phyloP scores from a whole-genome alignment of 2,113 vertebrate species.

The human region DNA sequence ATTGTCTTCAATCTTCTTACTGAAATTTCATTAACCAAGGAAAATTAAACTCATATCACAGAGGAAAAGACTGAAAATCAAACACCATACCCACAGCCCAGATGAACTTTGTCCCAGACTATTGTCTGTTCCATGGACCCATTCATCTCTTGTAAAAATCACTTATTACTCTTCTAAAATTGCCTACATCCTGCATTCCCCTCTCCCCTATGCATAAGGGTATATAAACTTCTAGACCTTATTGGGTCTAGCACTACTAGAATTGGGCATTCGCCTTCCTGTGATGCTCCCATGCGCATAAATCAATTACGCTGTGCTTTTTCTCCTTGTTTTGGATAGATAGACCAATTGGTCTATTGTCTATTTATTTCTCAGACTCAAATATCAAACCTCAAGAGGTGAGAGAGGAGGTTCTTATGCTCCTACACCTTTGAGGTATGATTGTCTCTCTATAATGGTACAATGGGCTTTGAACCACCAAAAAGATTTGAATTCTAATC shows the following conservation, averaged over 20 bases:
- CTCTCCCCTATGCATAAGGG: background rate
- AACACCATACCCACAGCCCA: background rate
- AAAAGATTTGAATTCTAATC: background rate
- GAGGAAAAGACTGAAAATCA: background rate
- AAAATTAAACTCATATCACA: background rate
- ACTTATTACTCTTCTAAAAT: background rate
- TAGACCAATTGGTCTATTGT: background rate
- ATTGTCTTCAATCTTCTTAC: background rate
- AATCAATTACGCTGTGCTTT: background rate
- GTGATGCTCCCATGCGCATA: background rate
- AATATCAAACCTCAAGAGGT: background rate
- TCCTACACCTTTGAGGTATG: background rate
- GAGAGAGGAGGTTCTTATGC: background rate
- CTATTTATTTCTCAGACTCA: background rate
- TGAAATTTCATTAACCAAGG: background rate
- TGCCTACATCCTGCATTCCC: background rate
- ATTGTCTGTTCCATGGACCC: background rate
- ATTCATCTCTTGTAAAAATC: background rate
- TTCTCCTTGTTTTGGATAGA: background rate
- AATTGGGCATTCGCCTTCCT: background rate
- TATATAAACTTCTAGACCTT: background rate
- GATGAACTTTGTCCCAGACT: background rate
- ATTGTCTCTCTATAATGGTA: background rate
- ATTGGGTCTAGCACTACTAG: background rate
- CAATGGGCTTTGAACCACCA: background rate